phyloP scores from a whole-genome alignment of 1,140 invertebrate genomes.

The Polypedilum vanderplanki region DNA sequence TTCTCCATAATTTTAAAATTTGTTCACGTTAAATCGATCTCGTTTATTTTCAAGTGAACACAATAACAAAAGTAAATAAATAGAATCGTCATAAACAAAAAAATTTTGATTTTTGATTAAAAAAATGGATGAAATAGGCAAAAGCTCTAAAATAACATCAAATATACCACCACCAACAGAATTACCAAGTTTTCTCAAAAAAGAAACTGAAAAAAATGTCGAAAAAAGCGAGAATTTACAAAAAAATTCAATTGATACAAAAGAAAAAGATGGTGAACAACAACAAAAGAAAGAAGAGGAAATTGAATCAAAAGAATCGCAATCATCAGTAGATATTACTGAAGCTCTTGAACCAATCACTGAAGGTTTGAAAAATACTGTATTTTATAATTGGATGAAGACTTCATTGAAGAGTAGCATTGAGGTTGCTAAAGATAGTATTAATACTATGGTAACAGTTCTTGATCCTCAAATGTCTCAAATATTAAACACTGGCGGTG shows the following conservation, averaged over 20 bases:
- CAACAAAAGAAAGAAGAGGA: no score
- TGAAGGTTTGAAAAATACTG: neutral
- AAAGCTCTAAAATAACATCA: neutral
- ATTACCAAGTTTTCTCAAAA: neutral
- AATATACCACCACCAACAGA: neutral
- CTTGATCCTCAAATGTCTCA: conserved; percentile 86
- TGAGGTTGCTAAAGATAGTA: conserved; percentile 77
- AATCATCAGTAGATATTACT: neutral
- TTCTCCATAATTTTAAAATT: conserved; percentile 40
- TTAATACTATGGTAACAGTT: conserved; percentile 80
- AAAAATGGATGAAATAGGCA: neutral
- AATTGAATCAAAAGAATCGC: neutral
- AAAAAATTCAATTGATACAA: neutral
- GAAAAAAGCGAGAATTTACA: neutral
- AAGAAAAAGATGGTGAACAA: neutral
- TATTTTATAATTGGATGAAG: conserved; percentile 30
- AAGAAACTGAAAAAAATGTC: neutral
- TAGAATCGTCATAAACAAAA: neutral
- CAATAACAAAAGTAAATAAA: neutral
- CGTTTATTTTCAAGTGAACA: neutral
- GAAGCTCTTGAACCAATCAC: neutral
- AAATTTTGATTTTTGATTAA: neutral
- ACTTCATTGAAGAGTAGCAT: conserved; percentile 50
- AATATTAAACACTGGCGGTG: conserved; percentile 72
- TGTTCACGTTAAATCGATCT: neutral